phyloP scores from a whole-genome alignment of 2,888 invertebrate species.

The Archips xylosteana region DNA sequence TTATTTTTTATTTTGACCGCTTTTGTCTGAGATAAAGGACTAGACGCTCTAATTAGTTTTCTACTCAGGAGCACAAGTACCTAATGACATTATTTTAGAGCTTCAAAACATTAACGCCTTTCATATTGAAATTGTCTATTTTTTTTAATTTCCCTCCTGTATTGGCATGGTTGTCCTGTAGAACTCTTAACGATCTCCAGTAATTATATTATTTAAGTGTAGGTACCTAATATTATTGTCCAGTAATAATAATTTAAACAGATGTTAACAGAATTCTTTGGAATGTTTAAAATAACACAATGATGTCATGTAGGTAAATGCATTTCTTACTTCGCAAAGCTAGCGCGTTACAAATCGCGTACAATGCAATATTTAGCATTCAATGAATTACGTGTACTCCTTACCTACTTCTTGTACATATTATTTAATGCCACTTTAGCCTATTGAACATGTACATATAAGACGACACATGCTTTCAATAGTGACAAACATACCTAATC shows the following conservation, averaged over 20 bases:
- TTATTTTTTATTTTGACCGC: no score
- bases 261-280: slow-evolving; percentile 2
- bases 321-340: neutral
- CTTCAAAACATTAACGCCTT: neutral
- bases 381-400: no score
- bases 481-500: no score
- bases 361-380: neutral
- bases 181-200: neutral
- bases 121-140: neutral
- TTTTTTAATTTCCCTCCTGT: slow-evolving; percentile 27
- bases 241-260: neutral
- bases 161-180: slow-evolving; percentile 45
- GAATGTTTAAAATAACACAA: neutral
- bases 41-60: neutral
- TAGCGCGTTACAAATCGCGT: neutral
- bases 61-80: neutral
- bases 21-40: no score
- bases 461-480: no score
- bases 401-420: no score
- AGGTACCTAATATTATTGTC: neutral
- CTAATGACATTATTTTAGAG: neutral
- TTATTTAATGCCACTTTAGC: no score
- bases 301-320: slow-evolving; percentile 28
- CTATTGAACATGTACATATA: no score
- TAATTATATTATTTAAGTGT: neutral